phyloP scores from a whole-genome alignment of 2,888 invertebrate genomes.

The Rhodophaea formosa region DNA sequence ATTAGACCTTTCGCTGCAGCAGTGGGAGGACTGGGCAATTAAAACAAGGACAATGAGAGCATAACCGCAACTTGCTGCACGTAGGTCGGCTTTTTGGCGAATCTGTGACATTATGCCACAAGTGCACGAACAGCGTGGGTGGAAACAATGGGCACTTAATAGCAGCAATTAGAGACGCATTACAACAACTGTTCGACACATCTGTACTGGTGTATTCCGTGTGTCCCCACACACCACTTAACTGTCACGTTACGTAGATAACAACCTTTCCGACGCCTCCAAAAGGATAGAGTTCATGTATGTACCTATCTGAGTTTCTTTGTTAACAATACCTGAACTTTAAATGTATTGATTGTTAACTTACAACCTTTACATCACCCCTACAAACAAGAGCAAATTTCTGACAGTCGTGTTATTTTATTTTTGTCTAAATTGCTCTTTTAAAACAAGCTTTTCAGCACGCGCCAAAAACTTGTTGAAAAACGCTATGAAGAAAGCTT shows the following conservation, averaged over 20 bases:
- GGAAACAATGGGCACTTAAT: constrained; percentile 47
- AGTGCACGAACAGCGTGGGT: constrained; percentile 39
- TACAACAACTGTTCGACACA: constrained; percentile 42
- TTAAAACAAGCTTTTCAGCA: too few species aligned
- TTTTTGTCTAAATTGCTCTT: too few species aligned
- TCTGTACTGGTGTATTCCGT: constrained; percentile 5
- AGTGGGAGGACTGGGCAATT: constrained; percentile 46
- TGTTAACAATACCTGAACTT: too few species aligned
- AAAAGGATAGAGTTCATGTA: too few species aligned
- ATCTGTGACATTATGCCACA: constrained; percentile 35
- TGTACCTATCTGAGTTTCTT: too few species aligned
- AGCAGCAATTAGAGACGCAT: constrained; percentile 43
- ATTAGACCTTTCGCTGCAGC: constrained; percentile 7
- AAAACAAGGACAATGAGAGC: constrained; percentile 51
- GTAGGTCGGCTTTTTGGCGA: constrained; percentile 56
- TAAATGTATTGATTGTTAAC: too few species aligned
- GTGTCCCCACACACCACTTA: not conserved
- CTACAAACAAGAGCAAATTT: too few species aligned
- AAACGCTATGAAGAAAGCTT: too few species aligned
- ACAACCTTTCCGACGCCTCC: too few species aligned
- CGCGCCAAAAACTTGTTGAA: too few species aligned
- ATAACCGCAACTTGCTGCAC: constrained; percentile 35
- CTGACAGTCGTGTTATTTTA: too few species aligned
- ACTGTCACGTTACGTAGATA: not conserved
- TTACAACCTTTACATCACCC: too few species aligned